These are phyloP conservation scores for Grapholita molesta DNA, from an alignment of 1,140 invertebrate genomes.

Conservation along the genomic window DNA sequence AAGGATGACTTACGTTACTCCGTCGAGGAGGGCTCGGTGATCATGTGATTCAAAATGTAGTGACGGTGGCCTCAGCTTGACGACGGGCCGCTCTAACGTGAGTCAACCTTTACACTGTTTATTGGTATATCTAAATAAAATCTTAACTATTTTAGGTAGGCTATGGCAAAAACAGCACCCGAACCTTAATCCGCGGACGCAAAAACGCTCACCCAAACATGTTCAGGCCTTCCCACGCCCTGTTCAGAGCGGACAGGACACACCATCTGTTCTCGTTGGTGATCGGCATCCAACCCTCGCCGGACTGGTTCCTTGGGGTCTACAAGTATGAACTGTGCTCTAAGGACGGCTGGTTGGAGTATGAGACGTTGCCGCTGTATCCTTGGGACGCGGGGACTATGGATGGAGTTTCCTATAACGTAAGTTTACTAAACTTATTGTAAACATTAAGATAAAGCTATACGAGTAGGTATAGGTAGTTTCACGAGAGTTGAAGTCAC, in stretches of 20 bases:
- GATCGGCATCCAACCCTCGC: constrained; percentile 58
- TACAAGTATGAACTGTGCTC: constrained; percentile 59
- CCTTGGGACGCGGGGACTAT: constrained; percentile 67
- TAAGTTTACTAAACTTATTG: constrained; percentile 20
- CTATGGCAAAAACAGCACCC: constrained; percentile 34
- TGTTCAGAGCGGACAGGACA: constrained; percentile 55
- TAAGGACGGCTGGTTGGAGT: constrained; percentile 46
- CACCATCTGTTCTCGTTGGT: constrained; percentile 61
- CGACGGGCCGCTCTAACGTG: too few relatives aligned
- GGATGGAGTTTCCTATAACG: constrained; percentile 64
- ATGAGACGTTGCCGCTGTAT: constrained; percentile 47
- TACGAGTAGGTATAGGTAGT: too few relatives aligned
- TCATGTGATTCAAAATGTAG: too few relatives aligned
- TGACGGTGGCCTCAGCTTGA: too few relatives aligned
- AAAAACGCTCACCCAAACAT: constrained; percentile 54
- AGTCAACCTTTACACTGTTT: too few relatives aligned
- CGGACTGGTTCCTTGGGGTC: constrained; percentile 64
- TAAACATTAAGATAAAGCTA: too few relatives aligned
- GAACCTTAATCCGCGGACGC: constrained; percentile 60
- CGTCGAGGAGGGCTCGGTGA: too few relatives aligned
- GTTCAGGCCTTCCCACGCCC: constrained; percentile 51
- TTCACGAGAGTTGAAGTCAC: too few relatives aligned
- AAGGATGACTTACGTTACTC: too few relatives aligned
- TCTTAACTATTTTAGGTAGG: constrained; percentile 45
- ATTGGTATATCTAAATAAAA: neutral